Evolutionary conservation across 1,140 invertebrate species (phyloP).

Genomic region (Drosophila quadrilineata): DNA sequence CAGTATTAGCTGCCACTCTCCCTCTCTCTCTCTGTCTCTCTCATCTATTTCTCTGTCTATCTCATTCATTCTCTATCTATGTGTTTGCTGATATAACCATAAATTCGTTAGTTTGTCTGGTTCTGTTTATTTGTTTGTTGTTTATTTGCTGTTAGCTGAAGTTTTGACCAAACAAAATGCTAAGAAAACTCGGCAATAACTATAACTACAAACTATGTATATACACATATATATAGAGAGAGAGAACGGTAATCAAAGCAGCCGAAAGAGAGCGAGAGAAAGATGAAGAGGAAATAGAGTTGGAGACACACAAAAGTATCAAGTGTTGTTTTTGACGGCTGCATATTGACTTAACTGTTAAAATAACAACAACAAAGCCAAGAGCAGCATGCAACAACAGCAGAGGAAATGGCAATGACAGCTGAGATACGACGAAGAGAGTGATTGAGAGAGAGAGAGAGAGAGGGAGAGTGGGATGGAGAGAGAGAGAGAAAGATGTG

Average conservation of each 20-base stretch:
- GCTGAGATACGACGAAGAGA: neutral
- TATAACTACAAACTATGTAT: slow-evolving; percentile 45
- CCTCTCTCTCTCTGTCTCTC: neutral
- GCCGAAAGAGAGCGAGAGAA: neutral
- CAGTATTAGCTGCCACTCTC: slow-evolving; percentile 29
- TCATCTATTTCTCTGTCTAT: neutral
- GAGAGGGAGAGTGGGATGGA: neutral
- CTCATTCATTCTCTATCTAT: slow-evolving; percentile 13
- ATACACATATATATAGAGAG: slow-evolving; percentile 6
- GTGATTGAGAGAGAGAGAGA: neutral
- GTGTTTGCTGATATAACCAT: slow-evolving; percentile 63
- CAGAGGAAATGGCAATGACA: slow-evolving; percentile 11
- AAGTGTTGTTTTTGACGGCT: slow-evolving; percentile 79
- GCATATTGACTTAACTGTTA: slow-evolving; percentile 79
- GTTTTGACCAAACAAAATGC: slow-evolving; percentile 58
- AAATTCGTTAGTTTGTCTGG: slow-evolving; percentile 65
- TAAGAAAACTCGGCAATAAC: slow-evolving; percentile 71
- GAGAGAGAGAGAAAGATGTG: too few species aligned
- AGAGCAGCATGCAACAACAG: too few species aligned
- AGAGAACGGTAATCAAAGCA: neutral
- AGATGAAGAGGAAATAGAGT: slow-evolving; percentile 8
- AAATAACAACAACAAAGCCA: slow-evolving; percentile 54
- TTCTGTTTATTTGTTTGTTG: slow-evolving; percentile 24
- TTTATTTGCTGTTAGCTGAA: slow-evolving; percentile 54
- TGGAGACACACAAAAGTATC: slow-evolving; percentile 70